Evolutionary conservation across 2,113 vertebrate species (phyloP), one percentile per base, ranked within the genome.

Genomic region (Sturnus vulgaris): DNA sequence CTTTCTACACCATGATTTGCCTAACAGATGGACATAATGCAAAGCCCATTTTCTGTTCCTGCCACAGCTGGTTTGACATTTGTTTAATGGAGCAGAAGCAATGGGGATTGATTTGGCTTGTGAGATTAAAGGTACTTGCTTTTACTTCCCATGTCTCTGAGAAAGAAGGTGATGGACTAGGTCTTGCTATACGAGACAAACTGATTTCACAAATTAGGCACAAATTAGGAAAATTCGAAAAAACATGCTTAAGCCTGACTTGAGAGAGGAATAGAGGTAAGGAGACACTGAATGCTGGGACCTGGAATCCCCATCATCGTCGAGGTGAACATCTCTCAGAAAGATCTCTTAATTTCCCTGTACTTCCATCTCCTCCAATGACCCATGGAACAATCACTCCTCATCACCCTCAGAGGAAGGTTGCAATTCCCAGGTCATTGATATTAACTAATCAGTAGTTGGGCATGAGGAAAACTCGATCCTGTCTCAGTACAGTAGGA

Each of bases 41-140:
- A 90, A 95, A 94, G 55, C 71, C 93, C 64, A n/a, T 91, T 96
- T 94, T 95, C 63, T 77, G 47, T 91, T 91, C 68, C 85, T 93
- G 76, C 55, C 40, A 61, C 90, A 96, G 87, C 71, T 93, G 84
- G 30, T 91, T 88, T 94, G 85, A 93, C 90, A 83, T 89, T 53
- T 92, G 79, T 35, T 27, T 65, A 28, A 55, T 9, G 64, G 63
- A 85, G 46, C 35, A 88, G 47, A 94, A 90, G 82, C n/a, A 77
- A 37, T 40, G 47, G 47, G 63, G 82, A 77, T 72, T 73, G 89
- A 72, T 83, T 50, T 0, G 75, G 28, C 42, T 61, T 50, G 50
- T 23, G 93, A 94, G 65, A 85, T 85, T 60, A 72, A 69, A 91
- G 39, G 18, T 23, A 72, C 46, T 72, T 88, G 44, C 46, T 85